Conservation (phyloP, 2,888 invertebrate species). For the Standfussiana lucernea region DNA sequence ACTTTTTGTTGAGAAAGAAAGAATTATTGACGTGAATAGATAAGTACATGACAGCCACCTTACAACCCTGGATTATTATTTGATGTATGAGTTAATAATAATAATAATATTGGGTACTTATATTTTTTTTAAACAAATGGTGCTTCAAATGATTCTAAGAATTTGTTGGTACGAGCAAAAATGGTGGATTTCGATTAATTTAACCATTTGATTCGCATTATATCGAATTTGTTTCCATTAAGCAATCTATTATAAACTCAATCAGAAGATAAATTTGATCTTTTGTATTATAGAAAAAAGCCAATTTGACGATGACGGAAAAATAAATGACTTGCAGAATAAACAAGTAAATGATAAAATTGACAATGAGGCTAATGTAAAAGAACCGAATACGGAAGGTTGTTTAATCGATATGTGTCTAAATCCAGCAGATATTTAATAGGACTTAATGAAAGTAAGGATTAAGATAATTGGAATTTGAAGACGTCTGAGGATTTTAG, state of each 20-base stretch:
- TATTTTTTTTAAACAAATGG: slow-evolving; percentile 11
- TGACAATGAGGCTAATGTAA: slow-evolving; percentile 22
- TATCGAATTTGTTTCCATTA: slow-evolving; percentile 36
- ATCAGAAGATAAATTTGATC: slow-evolving; percentile 44
- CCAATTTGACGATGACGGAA: slow-evolving; percentile 35
- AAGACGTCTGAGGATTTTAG: slow-evolving; percentile 23
- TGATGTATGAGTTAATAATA: slow-evolving; percentile 46
- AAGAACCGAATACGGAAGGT: slow-evolving; percentile 46
- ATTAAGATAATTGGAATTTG: slow-evolving; percentile 52
- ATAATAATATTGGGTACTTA: slow-evolving; percentile 26
- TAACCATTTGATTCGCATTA: slow-evolving; percentile 38
- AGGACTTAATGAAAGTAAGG: slow-evolving; percentile 36
- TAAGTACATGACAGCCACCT: slow-evolving; percentile 43
- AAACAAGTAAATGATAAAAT: slow-evolving; percentile 38
- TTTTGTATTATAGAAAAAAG: slow-evolving; percentile 44
- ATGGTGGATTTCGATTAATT: slow-evolving; percentile 27
- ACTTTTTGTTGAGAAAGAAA: slow-evolving; percentile 47
- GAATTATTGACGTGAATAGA: slow-evolving; percentile 46
- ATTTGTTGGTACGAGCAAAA: not conserved
- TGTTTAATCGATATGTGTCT: slow-evolving; percentile 38
- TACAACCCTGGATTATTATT: slow-evolving; percentile 38
- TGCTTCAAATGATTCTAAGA: slow-evolving; percentile 6
- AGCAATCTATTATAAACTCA: slow-evolving; percentile 29
- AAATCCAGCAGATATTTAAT: slow-evolving; percentile 42
- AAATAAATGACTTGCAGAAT: slow-evolving; percentile 51